These are phyloP conservation scores for Sylvia atricapilla DNA, from an alignment of 2,113 vertebrate genomes.

Conservation along the genomic window DNA sequence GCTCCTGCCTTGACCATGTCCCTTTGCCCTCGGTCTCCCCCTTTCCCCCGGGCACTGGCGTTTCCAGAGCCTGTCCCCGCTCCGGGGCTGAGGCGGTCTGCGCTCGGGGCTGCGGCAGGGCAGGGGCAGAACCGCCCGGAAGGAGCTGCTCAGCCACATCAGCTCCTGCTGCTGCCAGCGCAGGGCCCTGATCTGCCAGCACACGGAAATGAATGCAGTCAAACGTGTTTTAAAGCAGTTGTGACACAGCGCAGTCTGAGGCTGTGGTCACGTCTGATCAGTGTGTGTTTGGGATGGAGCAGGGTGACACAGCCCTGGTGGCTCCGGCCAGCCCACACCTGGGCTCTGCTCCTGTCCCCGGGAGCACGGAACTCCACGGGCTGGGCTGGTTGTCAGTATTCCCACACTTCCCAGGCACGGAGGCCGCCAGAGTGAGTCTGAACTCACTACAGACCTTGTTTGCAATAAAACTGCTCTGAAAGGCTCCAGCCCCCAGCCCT, in stretches of 20 bases:
- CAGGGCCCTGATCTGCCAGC: neutral
- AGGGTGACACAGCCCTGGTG: neutral
- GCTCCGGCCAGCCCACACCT: neutral
- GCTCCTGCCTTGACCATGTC: neutral
- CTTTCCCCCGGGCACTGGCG: rapidly evolving
- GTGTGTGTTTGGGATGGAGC: rapidly evolving
- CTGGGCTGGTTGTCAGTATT: neutral
- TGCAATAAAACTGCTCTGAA: neutral
- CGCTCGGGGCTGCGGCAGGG: neutral
- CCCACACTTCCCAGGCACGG: neutral
- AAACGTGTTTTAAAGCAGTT: rapidly evolving
- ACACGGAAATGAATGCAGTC: neutral
- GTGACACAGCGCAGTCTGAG: neutral
- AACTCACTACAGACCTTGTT: neutral
- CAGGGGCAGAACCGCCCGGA: neutral
- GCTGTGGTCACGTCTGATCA: neutral
- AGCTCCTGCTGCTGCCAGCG: neutral
- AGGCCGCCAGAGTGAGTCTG: neutral
- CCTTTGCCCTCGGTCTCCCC: neutral
- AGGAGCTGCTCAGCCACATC: neutral
- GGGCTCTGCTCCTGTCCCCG: rapidly evolving
- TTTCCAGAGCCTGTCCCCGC: neutral
- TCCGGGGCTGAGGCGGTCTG: rapidly evolving
- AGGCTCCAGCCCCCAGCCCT: neutral
- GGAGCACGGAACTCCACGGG: neutral